A percentile compares a stretch with the other conserved stretches of the same genome.
phyloP scores from a whole-genome alignment of 2,113 vertebrate species.

The Ascaphus truei region DNA sequence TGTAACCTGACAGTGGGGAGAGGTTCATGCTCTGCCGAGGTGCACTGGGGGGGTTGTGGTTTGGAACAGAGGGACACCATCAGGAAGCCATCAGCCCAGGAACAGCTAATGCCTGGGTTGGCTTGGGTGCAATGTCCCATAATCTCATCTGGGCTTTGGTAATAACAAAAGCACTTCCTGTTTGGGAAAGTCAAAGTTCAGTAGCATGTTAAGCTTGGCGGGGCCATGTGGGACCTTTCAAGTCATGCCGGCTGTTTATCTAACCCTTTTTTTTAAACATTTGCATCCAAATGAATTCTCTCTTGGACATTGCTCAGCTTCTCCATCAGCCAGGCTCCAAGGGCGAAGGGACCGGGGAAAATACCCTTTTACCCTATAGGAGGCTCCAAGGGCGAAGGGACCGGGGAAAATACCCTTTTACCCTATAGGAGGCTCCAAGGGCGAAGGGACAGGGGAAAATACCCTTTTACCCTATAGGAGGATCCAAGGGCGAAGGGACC shows the following conservation, averaged over 20 bases:
- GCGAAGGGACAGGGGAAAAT: too few relatives aligned
- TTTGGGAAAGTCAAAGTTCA: conserved; percentile 27
- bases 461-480: too few relatives aligned
- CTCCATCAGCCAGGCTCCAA: not conserved
- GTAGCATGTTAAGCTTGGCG: conserved; percentile 24
- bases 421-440: too few relatives aligned
- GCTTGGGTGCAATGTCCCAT: not conserved
- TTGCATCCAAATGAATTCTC: conserved; percentile 2
- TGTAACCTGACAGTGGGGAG: too few relatives aligned
- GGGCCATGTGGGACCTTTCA: conserved; percentile 20
- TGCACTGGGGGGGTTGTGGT: not conserved
- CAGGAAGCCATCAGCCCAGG: conserved; percentile 1
- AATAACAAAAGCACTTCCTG: conserved; percentile 43
- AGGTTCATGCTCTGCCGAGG: too few relatives aligned
- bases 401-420: too few relatives aligned
- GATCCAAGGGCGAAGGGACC: too few relatives aligned
- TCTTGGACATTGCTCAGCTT: not conserved
- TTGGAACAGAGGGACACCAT: not conserved
- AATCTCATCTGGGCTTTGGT: conserved; percentile 8
- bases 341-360: not conserved
- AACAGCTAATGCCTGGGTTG: conserved; percentile 18
- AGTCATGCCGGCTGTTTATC: not conserved
- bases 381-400: too few relatives aligned
- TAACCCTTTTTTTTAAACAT: conserved; percentile 1
- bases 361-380: not conserved